phyloP scores from a whole-genome alignment of 64 coral and sea anemone genomes.

The Orbicella faveolata region DNA sequence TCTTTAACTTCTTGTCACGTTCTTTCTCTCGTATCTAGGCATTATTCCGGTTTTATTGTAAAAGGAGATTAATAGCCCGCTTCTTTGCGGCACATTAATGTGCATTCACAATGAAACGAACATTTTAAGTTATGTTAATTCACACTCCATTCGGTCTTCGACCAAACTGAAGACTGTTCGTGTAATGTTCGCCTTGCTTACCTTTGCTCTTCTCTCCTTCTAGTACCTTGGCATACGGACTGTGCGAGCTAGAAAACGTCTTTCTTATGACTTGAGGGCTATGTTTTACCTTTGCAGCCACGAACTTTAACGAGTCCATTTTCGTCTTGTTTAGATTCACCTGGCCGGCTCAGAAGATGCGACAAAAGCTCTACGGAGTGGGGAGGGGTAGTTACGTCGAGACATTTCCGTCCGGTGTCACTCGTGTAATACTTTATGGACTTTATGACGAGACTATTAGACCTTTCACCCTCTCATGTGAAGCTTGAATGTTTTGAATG shows the following conservation, averaged over 20 bases:
- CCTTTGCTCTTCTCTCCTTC: constrained; percentile 34
- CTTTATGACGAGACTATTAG: no score
- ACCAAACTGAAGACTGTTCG: background rate
- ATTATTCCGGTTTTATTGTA: background rate
- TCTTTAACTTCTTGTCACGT: background rate
- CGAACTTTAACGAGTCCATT: constrained; percentile 73
- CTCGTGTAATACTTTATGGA: no score
- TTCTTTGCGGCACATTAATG: background rate
- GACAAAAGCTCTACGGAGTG: background rate
- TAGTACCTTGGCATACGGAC: constrained; percentile 21
- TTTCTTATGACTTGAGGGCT: constrained; percentile 87
- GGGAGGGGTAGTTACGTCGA: background rate
- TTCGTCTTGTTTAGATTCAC: no score
- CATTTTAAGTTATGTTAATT: background rate
- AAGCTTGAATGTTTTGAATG: no score
- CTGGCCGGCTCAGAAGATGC: background rate
- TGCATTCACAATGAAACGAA: background rate
- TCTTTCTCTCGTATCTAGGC: background rate
- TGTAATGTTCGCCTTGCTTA: background rate
- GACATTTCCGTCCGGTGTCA: no score
- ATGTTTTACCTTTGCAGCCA: constrained; percentile 70
- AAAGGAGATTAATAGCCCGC: background rate
- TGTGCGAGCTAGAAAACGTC: constrained; percentile 44
- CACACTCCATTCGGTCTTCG: background rate
- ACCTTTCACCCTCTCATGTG: no score